Conservation (phyloP, 2,113 vertebrate species). For the Neoarius graeffei region DNA sequence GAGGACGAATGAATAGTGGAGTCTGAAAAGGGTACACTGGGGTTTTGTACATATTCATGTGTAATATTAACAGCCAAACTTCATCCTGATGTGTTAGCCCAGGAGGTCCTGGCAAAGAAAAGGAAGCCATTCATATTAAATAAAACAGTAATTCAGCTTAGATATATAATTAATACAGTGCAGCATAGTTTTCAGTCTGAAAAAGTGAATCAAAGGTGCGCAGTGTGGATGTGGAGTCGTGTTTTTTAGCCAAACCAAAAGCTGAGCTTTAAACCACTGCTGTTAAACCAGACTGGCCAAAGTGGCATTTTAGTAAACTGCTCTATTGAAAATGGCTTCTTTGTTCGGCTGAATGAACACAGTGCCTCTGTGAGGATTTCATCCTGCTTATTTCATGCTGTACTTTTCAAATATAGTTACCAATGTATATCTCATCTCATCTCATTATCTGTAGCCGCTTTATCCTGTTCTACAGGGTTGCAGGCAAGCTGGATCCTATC, state of each 20-base stretch:
- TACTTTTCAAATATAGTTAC: not conserved
- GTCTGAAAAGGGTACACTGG: conserved; percentile 6
- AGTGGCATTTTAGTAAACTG: not conserved
- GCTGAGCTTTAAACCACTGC: conserved; percentile 6
- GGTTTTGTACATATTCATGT: conserved; percentile 24
- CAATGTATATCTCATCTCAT: not conserved
- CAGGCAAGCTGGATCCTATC: too few species aligned
- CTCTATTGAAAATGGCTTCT: conserved; percentile 28
- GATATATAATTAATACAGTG: conserved; percentile 36
- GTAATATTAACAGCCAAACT: conserved; percentile 25
- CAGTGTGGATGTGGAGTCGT: conserved; percentile 40
- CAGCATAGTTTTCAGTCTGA: conserved; percentile 11
- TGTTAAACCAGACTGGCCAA: conserved; percentile 25
- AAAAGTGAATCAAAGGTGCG: conserved; percentile 39
- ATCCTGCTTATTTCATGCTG: not conserved
- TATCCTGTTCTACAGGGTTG: too few species aligned
- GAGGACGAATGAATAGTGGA: not conserved
- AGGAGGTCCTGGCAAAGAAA: conserved; percentile 9
- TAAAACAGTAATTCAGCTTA: conserved; percentile 41
- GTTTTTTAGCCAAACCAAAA: conserved; percentile 46
- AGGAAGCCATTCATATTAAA: conserved; percentile 43
- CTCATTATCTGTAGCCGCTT: too few species aligned
- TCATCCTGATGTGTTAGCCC: conserved; percentile 23
- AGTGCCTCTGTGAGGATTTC: not conserved
- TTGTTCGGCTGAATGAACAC: not conserved